Conservation (phyloP, 2,888 invertebrate genomes). For the Drosophila diplacantha region DNA sequence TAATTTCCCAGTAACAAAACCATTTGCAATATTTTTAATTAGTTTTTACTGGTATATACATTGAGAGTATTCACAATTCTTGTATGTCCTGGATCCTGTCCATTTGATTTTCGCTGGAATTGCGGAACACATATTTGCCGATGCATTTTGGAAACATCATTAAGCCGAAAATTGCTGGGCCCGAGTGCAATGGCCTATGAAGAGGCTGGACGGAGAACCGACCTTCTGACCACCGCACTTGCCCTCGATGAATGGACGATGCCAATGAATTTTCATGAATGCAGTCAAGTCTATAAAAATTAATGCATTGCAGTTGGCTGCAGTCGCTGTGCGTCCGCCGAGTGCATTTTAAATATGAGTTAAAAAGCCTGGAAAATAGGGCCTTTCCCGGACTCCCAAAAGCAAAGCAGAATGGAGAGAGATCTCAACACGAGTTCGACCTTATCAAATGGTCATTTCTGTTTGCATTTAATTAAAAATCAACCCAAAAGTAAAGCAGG, state of each 20-base stretch:
- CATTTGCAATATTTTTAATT: not conserved
- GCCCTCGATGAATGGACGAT: conserved; percentile 32
- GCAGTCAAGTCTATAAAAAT: conserved; percentile 73
- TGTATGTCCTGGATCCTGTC: conserved; percentile 7
- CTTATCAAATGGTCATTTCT: conserved; percentile 76
- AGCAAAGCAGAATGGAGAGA: not conserved
- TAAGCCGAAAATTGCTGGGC: conserved; percentile 67
- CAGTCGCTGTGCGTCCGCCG: conserved; percentile 31
- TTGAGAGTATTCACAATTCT: conserved; percentile 6
- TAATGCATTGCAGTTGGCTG: conserved; percentile 64
- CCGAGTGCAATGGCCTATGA: conserved; percentile 67
- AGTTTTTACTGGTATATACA: not conserved
- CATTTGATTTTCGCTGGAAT: conserved; percentile 39
- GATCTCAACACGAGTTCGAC: conserved; percentile 11
- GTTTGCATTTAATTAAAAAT: conserved; percentile 77
- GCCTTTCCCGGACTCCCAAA: not conserved
- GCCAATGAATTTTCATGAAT: conserved; percentile 69
- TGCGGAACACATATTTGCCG: conserved; percentile 67
- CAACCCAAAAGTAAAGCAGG: conserved; percentile 55
- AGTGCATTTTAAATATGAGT: conserved; percentile 69
- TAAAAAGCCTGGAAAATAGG: conserved; percentile 55
- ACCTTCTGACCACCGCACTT: conserved; percentile 13
- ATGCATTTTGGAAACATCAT: conserved; percentile 72
- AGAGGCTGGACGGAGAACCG: conserved; percentile 41
- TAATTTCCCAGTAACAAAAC: not conserved